phyloP scores from a whole-genome alignment of 1,140 invertebrate genomes.

The Schmidtea mediterranea region DNA sequence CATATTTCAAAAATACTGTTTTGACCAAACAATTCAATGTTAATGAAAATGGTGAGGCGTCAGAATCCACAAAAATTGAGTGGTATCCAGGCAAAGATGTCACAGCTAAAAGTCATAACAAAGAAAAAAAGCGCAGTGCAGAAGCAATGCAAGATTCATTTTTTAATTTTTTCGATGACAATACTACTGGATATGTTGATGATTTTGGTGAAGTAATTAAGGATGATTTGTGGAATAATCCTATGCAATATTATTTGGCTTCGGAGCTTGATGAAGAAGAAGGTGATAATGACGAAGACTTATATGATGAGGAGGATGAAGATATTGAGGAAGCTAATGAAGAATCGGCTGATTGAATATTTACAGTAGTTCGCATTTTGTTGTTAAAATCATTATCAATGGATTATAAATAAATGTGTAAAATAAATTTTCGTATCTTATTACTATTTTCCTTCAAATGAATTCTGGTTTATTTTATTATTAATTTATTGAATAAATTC shows the following conservation, averaged over 20 bases:
- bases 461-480: too few species aligned
- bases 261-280: slow-evolving; percentile 31
- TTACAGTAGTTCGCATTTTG: too few species aligned
- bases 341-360: too few species aligned
- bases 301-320: slow-evolving; percentile 11
- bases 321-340: slow-evolving; percentile 11
- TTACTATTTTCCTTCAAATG: too few species aligned
- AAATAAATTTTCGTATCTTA: too few species aligned
- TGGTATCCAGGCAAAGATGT: slow-evolving; percentile 21
- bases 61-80: slow-evolving; percentile 24
- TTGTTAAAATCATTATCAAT: too few species aligned
- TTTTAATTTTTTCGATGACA: slow-evolving; percentile 27
- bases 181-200: slow-evolving; percentile 22
- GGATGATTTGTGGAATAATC: slow-evolving; percentile 68
- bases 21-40: slow-evolving; percentile 52
- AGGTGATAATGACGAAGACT: slow-evolving; percentile 21
- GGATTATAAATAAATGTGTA: too few species aligned
- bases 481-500: too few species aligned
- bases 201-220: slow-evolving; percentile 36
- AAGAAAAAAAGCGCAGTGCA: slow-evolving; percentile 19
- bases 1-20: slow-evolving; percentile 52
- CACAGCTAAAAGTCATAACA: slow-evolving; percentile 14
- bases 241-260: slow-evolving; percentile 57
- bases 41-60: slow-evolving; percentile 25
- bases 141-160: slow-evolving; percentile 18